phyloP scores from a whole-genome alignment of 1,140 invertebrate species.

The Homalodisca vitripennis region DNA sequence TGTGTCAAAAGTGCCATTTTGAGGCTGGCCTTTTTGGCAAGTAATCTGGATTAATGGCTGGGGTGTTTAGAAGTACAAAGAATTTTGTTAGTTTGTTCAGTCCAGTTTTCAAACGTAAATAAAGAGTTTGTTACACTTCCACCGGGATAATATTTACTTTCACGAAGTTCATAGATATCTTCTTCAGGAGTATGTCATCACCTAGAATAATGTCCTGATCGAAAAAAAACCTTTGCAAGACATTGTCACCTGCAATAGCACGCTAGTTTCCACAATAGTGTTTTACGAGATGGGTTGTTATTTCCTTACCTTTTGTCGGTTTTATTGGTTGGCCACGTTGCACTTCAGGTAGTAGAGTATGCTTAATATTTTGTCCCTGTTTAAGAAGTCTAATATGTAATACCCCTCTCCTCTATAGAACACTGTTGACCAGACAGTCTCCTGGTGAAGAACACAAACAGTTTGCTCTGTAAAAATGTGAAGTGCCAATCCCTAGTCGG shows the following conservation, averaged over 20 bases:
- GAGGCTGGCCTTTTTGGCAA: too few species aligned
- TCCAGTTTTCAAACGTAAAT: not conserved
- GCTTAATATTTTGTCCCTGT: not conserved
- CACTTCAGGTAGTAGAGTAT: not conserved
- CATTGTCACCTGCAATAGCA: not conserved
- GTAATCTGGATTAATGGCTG: too few species aligned
- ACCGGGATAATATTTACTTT: not conserved
- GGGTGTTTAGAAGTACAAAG: too few species aligned
- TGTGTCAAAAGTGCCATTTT: too few species aligned
- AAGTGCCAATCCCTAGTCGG: conserved; percentile 17
- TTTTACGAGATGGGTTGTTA: not conserved
- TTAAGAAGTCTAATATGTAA: not conserved
- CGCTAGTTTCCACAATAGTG: not conserved
- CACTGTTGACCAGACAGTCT: not conserved
- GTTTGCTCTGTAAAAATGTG: not conserved
- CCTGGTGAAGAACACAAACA: not conserved
- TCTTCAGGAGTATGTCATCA: conserved; percentile 3
- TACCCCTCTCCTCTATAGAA: not conserved
- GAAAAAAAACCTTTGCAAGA: conserved; percentile 10
- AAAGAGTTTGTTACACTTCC: not conserved
- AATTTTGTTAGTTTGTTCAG: not conserved
- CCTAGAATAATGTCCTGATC: not conserved
- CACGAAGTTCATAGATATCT: not conserved
- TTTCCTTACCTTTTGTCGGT: not conserved
- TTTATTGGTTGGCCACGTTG: not conserved